phyloP scores from a whole-genome alignment of 2,113 vertebrate species.

The Macquaria ambigua region DNA sequence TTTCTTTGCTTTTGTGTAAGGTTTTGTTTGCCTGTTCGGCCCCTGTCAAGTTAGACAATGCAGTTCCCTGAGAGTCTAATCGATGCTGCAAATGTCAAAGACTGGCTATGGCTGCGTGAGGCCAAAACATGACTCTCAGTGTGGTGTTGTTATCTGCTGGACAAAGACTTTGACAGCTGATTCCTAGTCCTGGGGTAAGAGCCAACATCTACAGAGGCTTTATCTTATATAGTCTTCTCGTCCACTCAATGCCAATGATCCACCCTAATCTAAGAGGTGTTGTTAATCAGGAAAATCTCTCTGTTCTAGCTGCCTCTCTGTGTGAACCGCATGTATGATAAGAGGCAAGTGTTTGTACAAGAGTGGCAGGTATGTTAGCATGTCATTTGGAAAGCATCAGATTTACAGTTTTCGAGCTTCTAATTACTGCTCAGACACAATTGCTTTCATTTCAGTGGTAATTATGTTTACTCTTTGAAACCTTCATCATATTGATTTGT shows the following conservation, averaged over 20 bases:
- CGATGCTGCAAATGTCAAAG: slow-evolving; percentile 82
- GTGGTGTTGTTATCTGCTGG: slow-evolving; percentile 74
- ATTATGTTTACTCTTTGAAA: slow-evolving; percentile 69
- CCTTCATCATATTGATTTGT: slow-evolving; percentile 68
- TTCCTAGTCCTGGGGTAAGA: slow-evolving; percentile 48
- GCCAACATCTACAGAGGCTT: slow-evolving; percentile 63
- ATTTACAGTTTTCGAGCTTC: slow-evolving; percentile 55
- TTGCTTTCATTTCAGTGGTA: slow-evolving; percentile 57
- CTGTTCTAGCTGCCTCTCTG: slow-evolving; percentile 8
- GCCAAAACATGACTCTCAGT: slow-evolving; percentile 59
- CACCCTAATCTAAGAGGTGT: slow-evolving; percentile 46
- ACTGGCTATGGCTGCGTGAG: slow-evolving; percentile 59
- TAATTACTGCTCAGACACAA: slow-evolving; percentile 62
- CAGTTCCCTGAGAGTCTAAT: slow-evolving; percentile 77
- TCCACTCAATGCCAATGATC: slow-evolving; percentile 61
- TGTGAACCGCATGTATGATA: slow-evolving; percentile 13
- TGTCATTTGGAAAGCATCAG: slow-evolving; percentile 42
- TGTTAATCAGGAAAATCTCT: slow-evolving; percentile 58
- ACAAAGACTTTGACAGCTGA: slow-evolving; percentile 73
- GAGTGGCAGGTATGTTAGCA: slow-evolving; percentile 43
- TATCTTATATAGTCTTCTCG: slow-evolving; percentile 53
- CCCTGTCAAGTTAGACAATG: slow-evolving; percentile 77
- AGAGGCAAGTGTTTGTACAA: slow-evolving; percentile 23
- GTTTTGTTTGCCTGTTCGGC: slow-evolving; percentile 72
- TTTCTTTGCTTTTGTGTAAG: slow-evolving; percentile 70